Conservation (phyloP, 2,888 invertebrate genomes). For the Lymantria monacha region DNA sequence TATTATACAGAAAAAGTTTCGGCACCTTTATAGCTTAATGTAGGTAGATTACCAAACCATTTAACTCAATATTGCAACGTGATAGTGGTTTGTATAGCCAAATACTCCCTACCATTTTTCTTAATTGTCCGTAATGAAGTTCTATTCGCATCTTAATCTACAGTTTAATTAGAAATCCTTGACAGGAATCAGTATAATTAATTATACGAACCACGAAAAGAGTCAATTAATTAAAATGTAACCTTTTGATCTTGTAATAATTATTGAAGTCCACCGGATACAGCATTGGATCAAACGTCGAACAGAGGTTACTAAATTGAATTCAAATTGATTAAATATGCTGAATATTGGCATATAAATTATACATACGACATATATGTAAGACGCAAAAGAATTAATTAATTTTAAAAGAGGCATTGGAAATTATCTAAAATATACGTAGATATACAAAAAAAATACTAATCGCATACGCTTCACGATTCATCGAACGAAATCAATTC, state of each 20-base stretch:
- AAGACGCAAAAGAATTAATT: not conserved
- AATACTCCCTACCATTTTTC: conserved; percentile 1
- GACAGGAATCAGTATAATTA: conserved; percentile 3
- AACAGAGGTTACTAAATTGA: conserved; percentile 26
- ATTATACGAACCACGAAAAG: conserved; percentile 13
- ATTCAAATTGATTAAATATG: conserved; percentile 28
- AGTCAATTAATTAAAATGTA: conserved; percentile 25
- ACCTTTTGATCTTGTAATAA: conserved; percentile 31
- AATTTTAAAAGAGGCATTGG: not conserved
- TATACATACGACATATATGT: not conserved
- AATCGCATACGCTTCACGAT: too few relatives aligned
- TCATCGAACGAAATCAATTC: too few relatives aligned
- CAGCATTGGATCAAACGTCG: conserved; percentile 21
- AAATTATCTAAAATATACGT: too few relatives aligned
- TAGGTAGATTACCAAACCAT: not conserved
- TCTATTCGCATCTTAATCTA: conserved; percentile 3
- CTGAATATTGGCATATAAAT: not conserved
- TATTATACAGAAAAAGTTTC: too few relatives aligned
- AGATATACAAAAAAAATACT: too few relatives aligned
- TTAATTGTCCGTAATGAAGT: conserved; percentile 8
- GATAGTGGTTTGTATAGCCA: not conserved
- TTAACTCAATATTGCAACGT: not conserved
- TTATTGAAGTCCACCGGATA: conserved; percentile 28
- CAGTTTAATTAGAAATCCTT: conserved; percentile 9
- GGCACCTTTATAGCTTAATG: too few relatives aligned